A percentile compares a stretch with the other conserved stretches of the same genome.
These are phyloP conservation scores for Trogon surrucura DNA, from an alignment of 2,113 vertebrate genomes.

Conservation along the genomic window DNA sequence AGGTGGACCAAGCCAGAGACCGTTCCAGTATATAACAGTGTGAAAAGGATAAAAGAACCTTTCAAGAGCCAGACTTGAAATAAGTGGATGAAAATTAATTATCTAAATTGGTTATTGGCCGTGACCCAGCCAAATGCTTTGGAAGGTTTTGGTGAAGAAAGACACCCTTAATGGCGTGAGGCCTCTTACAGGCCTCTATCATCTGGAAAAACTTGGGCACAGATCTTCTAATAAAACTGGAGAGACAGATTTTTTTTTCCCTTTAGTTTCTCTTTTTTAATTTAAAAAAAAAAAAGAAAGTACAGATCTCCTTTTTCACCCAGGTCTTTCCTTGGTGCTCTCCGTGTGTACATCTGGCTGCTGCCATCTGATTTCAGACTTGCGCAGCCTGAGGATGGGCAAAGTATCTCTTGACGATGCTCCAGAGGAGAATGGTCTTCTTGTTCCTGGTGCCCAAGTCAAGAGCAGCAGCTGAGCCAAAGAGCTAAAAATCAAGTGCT, in stretches of 20 bases:
- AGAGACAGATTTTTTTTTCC: not conserved
- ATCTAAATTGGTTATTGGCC: not conserved
- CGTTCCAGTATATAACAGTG: not conserved
- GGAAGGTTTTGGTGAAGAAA: not conserved
- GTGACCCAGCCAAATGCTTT: not conserved
- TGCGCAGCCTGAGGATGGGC: not conserved
- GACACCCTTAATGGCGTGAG: not conserved
- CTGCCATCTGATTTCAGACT: conserved; percentile 14
- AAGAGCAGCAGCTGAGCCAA: conserved; percentile 36
- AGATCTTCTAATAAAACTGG: not conserved
- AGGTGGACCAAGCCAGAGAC: not conserved
- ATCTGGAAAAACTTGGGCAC: not conserved
- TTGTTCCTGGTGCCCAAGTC: not conserved
- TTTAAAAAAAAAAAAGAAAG: not conserved
- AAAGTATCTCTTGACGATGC: not conserved
- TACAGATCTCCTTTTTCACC: not conserved
- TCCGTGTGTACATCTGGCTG: not conserved
- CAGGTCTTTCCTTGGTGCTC: not conserved
- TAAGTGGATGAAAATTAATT: not conserved
- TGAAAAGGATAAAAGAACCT: not conserved
- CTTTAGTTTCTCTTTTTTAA: not conserved
- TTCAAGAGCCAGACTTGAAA: not conserved
- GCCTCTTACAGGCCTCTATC: not conserved
- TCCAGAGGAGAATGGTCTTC: not conserved
- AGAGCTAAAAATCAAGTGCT: not conserved